These are phyloP conservation scores for Volucella inanis DNA, from an alignment of 2,888 invertebrate species.

Conservation along the genomic window DNA sequence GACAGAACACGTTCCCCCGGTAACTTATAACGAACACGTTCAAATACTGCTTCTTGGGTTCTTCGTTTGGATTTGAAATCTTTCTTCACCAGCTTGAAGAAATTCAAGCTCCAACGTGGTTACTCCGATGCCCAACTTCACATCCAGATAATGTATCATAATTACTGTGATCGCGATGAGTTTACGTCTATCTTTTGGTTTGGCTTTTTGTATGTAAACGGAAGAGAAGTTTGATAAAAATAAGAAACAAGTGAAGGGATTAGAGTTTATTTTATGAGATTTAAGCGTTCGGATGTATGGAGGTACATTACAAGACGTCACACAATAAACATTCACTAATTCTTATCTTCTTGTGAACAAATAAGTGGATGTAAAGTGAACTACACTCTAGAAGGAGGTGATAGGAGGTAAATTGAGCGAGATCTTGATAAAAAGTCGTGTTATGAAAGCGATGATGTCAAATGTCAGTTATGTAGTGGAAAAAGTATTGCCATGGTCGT, in stretches of 20 bases:
- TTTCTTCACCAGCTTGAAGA: not conserved
- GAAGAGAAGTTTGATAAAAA: conserved; percentile 6
- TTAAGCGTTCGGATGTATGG: too few species aligned
- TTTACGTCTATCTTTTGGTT: conserved; percentile 12
- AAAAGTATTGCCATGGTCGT: too few species aligned
- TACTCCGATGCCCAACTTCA: conserved; percentile 34
- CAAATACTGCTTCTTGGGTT: not conserved
- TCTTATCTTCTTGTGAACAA: too few species aligned
- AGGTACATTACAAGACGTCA: too few species aligned
- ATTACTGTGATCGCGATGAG: conserved; percentile 14
- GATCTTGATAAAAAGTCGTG: too few species aligned
- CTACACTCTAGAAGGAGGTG: too few species aligned
- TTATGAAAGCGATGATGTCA: too few species aligned
- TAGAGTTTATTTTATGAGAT: conserved; percentile 5
- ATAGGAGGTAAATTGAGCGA: too few species aligned
- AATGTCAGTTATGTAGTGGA: too few species aligned
- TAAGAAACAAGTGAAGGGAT: conserved; percentile 5
- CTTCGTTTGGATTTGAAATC: not conserved
- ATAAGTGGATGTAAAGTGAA: too few species aligned
- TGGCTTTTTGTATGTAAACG: not conserved
- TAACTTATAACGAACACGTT: conserved; percentile 29
- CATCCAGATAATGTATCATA: conserved; percentile 51
- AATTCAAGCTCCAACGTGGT: not conserved
- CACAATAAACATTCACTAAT: too few species aligned
- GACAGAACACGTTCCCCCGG: conserved; percentile 2